Conservation (phyloP, 1,140 invertebrate species). For the Whitmania pigra region DNA sequence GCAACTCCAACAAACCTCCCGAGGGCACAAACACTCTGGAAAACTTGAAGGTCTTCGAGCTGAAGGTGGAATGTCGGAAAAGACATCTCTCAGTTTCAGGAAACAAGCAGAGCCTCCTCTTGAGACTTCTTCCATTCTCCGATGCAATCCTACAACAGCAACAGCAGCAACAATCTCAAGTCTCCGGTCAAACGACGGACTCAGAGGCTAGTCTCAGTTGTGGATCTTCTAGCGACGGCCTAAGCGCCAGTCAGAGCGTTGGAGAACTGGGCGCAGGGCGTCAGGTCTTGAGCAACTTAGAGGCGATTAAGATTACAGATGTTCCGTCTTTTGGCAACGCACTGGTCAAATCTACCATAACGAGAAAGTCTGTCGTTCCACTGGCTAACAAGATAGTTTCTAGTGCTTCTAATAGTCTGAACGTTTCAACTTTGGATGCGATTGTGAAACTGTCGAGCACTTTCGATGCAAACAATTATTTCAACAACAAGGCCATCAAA, state of each 20-base stretch:
- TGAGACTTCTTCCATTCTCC: neutral
- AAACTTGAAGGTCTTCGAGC: conserved; percentile 5
- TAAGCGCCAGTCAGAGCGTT: neutral
- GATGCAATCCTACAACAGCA: neutral
- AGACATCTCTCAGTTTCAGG: neutral
- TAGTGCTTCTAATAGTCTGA: too few relatives aligned
- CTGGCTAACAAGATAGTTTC: too few relatives aligned
- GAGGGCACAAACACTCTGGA: neutral
- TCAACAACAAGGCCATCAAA: neutral
- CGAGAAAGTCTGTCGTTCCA: neutral
- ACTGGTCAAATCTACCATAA: neutral
- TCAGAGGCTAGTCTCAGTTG: neutral
- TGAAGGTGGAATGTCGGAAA: conserved; percentile 7
- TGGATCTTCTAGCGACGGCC: neutral
- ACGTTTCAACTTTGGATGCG: neutral
- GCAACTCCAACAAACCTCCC: too few relatives aligned
- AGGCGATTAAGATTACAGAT: neutral
- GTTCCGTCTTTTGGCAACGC: neutral
- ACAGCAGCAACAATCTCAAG: conserved; percentile 1
- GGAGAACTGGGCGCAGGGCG: too few relatives aligned
- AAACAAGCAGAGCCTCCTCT: neutral
- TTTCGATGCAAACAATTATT: neutral
- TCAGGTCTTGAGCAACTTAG: neutral
- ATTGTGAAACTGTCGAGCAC: neutral
- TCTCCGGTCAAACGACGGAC: neutral